Evolutionary conservation across 2,797 vertebrate species (phyloP).

Genomic region (Chloroceryle amazona): DNA sequence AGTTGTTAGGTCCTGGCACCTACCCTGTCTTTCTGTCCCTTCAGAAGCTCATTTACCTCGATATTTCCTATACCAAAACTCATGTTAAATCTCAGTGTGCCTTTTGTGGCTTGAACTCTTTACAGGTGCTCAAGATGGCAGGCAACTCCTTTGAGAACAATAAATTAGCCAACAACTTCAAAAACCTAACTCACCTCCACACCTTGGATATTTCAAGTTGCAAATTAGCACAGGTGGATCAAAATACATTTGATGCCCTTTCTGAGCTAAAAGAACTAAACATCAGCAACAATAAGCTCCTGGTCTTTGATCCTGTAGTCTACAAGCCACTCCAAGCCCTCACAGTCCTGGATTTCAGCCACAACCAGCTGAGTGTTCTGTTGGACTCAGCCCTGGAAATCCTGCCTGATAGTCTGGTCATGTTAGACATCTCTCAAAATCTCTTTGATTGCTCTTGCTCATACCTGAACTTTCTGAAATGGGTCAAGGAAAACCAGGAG

Average conservation of each 20-base stretch:
- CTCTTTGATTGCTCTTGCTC: slow-evolving; percentile 78
- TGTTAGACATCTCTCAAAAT: slow-evolving; percentile 79
- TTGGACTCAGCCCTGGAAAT: slow-evolving; percentile 15
- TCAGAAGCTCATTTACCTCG: slow-evolving; percentile 78
- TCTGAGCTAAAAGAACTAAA: slow-evolving; percentile 71
- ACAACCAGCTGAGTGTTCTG: slow-evolving; percentile 70
- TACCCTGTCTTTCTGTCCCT: slow-evolving; percentile 75
- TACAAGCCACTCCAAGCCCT: slow-evolving; percentile 60
- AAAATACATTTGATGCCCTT: slow-evolving; percentile 64
- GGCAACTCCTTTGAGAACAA: slow-evolving; percentile 77
- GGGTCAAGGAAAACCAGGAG: slow-evolving; percentile 73
- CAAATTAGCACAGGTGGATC: slow-evolving; percentile 60
- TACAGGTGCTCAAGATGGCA: slow-evolving; percentile 80
- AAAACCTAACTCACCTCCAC: slow-evolving; percentile 65
- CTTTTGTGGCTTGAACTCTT: slow-evolving; percentile 77
- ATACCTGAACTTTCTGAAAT: slow-evolving; percentile 76
- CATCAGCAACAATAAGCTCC: slow-evolving; percentile 79
- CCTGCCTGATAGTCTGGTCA: slow-evolving; percentile 58
- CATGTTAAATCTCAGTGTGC: slow-evolving; percentile 61
- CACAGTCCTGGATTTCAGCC: slow-evolving; percentile 73
- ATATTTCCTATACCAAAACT: slow-evolving; percentile 79
- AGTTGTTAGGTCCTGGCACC: slow-evolving; percentile 39
- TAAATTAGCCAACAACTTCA: slow-evolving; percentile 67
- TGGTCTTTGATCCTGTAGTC: slow-evolving; percentile 57
- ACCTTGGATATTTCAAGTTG: slow-evolving; percentile 80